phyloP scores from a whole-genome alignment of 2,113 vertebrate species.

The Piprites chloris region DNA sequence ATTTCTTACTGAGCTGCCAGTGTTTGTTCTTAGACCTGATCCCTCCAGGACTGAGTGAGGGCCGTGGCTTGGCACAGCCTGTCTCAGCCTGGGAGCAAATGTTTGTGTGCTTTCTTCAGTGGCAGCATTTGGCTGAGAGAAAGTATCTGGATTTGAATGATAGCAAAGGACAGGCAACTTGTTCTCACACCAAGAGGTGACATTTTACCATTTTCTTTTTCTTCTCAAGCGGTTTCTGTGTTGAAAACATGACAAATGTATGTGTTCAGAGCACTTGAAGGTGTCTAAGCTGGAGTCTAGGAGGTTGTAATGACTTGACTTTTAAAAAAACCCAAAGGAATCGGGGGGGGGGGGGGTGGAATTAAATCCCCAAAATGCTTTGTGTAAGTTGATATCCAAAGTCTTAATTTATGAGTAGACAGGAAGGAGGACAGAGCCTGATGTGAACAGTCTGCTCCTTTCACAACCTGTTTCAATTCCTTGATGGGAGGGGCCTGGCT shows the following conservation, averaged over 20 bases:
- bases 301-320: background rate
- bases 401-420: background rate
- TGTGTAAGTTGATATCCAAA: background rate
- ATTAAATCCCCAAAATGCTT: background rate
- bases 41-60: background rate
- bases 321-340: background rate
- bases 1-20: background rate
- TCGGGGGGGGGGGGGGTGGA: accelerated
- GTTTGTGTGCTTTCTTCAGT: background rate
- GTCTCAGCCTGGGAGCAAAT: background rate
- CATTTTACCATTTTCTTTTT: background rate
- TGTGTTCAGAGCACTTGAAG: background rate
- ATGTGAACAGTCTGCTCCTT: background rate
- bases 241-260: background rate
- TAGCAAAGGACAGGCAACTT: background rate
- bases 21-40: background rate
- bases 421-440: background rate
- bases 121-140: background rate
- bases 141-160: background rate
- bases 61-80: background rate
- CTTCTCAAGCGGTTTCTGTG: background rate
- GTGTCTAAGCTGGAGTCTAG: background rate
- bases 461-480: background rate
- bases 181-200: background rate
- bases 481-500: background rate